Evolutionary conservation across 2,113 vertebrate species (phyloP).

Genomic region (Anthoscopus minutus): DNA sequence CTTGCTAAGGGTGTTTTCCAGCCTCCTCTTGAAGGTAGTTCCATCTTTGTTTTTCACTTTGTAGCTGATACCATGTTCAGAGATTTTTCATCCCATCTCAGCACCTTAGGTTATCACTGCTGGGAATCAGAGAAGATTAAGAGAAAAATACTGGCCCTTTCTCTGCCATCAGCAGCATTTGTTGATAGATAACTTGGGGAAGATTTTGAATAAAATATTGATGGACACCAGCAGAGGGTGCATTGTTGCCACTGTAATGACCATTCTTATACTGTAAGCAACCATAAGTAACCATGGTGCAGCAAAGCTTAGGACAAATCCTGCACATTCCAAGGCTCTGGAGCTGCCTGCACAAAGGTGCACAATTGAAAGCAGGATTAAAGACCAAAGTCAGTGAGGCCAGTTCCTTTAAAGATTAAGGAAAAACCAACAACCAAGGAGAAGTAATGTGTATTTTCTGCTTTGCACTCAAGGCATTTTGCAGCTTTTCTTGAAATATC

Average conservation of each 20-base stretch:
- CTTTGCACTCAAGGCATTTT: conserved; percentile 3
- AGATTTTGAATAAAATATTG: background rate
- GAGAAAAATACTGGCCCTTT: background rate
- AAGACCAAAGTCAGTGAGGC: background rate
- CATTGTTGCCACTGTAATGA: conserved; percentile 31
- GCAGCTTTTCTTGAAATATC: conserved; percentile 25
- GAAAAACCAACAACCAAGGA: background rate
- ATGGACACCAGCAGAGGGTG: conserved; percentile 64
- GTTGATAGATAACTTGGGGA: background rate
- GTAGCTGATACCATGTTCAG: background rate
- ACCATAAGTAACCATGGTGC: background rate
- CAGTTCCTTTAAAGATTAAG: background rate
- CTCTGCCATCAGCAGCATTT: background rate
- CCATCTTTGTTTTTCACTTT: background rate
- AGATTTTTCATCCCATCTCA: background rate
- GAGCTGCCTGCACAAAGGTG: background rate
- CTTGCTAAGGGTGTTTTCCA: background rate
- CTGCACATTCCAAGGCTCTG: background rate
- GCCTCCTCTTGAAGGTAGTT: background rate
- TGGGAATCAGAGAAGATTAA: background rate
- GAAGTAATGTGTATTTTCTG: background rate
- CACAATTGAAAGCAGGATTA: background rate
- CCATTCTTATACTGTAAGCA: background rate
- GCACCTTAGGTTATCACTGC: background rate
- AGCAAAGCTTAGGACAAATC: background rate